phyloP scores from a whole-genome alignment of 2,888 invertebrate species.

The Parnassius mnemosyne region DNA sequence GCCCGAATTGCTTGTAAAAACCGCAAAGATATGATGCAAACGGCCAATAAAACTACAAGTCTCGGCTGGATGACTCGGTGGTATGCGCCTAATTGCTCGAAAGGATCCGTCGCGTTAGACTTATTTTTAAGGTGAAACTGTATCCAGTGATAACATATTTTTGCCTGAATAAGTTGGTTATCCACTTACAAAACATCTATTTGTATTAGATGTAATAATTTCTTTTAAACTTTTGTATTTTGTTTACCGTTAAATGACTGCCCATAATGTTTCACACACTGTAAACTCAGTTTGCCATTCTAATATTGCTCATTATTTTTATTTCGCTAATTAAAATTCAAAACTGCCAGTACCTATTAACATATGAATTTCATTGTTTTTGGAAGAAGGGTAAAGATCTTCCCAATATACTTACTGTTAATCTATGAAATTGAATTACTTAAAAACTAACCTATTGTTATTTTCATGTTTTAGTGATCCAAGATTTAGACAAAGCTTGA shows the following conservation, averaged over 20 bases:
- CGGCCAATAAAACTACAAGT: slow-evolving; percentile 70
- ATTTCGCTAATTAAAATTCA: too few relatives aligned
- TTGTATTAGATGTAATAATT: too few relatives aligned
- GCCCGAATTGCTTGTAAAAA: slow-evolving; percentile 46
- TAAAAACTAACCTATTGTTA: not conserved
- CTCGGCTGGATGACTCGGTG: slow-evolving; percentile 72
- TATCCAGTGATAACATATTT: slow-evolving; percentile 35
- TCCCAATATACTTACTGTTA: too few relatives aligned
- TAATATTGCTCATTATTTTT: too few relatives aligned
- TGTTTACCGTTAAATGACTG: too few relatives aligned
- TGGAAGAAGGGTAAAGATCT: not conserved
- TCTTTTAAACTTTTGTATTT: too few relatives aligned
- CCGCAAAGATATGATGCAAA: slow-evolving; percentile 58
- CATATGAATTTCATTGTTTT: too few relatives aligned
- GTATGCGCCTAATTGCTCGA: slow-evolving; percentile 72
- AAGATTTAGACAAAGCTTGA: slow-evolving; percentile 28
- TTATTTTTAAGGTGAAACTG: slow-evolving; percentile 63
- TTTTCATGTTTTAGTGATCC: slow-evolving; percentile 3
- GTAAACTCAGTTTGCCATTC: too few relatives aligned
- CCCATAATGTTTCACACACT: too few relatives aligned
- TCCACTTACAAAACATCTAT: not conserved
- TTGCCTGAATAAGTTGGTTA: not conserved
- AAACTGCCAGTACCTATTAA: too few relatives aligned
- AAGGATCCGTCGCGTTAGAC: slow-evolving; percentile 63
- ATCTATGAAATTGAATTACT: too few relatives aligned